Evolutionary conservation across 2,113 vertebrate genomes (phyloP).

Genomic region (Manacus vitellinus): DNA sequence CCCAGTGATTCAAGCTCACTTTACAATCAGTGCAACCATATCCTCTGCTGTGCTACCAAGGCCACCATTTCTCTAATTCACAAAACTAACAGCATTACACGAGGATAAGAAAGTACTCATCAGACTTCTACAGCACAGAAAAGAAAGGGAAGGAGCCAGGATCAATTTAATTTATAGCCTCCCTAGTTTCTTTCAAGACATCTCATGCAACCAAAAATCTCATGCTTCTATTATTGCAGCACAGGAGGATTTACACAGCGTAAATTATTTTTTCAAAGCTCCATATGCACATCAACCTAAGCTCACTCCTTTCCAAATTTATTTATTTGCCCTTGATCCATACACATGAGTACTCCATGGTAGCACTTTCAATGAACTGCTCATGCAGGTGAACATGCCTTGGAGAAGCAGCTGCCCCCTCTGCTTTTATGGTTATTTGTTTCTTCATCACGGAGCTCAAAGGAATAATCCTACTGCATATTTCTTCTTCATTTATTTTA

Average conservation of each 20-base stretch:
- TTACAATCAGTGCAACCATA: neutral
- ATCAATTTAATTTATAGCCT: neutral
- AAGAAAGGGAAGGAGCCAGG: neutral
- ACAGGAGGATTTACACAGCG: neutral
- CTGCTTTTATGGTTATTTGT: neutral
- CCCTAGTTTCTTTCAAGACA: neutral
- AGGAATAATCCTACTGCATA: neutral
- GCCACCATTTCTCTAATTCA: neutral
- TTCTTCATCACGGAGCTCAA: neutral
- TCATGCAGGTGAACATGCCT: neutral
- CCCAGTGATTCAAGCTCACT: neutral
- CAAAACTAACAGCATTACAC: neutral
- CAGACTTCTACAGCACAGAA: neutral
- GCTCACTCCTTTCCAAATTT: neutral
- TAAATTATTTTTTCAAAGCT: neutral
- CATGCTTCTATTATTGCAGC: neutral
- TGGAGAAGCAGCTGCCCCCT: neutral
- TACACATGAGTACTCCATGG: neutral
- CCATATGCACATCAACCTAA: neutral
- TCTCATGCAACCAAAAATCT: constrained; percentile 3
- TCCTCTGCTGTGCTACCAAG: neutral
- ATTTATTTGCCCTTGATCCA: neutral
- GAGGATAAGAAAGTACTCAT: neutral
- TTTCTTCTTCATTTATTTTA: constrained; percentile 54
- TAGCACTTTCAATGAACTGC: neutral